Percentiles rank a stretch among this genome's conserved stretches.
Evolutionary conservation across 1,140 invertebrate species (phyloP).

Genomic region (Melipona quadrifasciata): DNA sequence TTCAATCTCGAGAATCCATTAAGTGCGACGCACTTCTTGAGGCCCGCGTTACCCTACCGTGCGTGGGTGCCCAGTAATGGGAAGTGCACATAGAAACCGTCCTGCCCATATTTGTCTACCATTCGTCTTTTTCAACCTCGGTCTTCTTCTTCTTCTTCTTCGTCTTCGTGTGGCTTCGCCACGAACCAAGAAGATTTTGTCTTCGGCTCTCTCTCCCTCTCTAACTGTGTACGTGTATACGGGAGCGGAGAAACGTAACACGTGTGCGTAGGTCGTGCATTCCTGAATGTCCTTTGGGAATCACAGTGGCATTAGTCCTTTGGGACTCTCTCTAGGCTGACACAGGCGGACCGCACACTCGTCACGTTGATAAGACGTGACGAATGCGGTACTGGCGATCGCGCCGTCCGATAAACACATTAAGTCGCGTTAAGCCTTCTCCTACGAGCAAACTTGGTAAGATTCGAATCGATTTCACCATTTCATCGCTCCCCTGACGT

Average conservation of each 20-base stretch:
- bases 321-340: neutral
- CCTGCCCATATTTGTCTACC: conserved; percentile 76
- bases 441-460: conserved; percentile 50
- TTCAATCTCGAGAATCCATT: conserved; percentile 72
- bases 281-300: conserved; percentile 32
- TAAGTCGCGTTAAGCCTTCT: conserved; percentile 61
- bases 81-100: conserved; percentile 75
- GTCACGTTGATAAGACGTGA: conserved; percentile 55
- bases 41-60: conserved; percentile 58
- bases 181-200: conserved; percentile 37
- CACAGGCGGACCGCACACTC: conserved; percentile 28
- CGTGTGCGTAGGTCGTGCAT: conserved; percentile 27
- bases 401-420: conserved; percentile 60
- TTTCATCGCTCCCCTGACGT: neutral
- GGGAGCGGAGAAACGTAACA: neutral
- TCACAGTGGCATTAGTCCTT: conserved; percentile 32
- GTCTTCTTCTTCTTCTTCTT: conserved; percentile 39
- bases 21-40: conserved; percentile 62
- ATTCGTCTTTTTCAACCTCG: conserved; percentile 71
- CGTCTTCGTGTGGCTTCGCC: conserved; percentile 9
- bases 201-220: neutral
- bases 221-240: conserved; percentile 16
- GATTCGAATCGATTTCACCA: conserved; percentile 65
- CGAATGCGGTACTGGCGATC: conserved; percentile 59
- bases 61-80: conserved; percentile 75